Evolutionary conservation across 2,888 invertebrate genomes (phyloP).

Genomic region (Xylota segnis): DNA sequence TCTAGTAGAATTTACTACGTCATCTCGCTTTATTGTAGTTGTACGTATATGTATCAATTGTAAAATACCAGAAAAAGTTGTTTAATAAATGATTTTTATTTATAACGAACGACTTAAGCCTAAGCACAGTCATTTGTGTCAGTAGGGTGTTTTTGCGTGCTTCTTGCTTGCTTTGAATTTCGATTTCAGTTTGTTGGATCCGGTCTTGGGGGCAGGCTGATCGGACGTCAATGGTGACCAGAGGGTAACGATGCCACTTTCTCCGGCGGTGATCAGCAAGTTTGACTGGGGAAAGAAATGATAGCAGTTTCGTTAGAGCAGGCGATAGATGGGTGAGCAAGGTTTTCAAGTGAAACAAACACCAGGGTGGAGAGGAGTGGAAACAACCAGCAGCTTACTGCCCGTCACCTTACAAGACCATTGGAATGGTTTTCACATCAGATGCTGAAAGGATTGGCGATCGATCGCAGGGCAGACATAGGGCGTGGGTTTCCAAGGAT

Average conservation of each 20-base stretch:
- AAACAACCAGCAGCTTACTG: too few relatives aligned
- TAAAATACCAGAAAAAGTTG: conserved; percentile 2
- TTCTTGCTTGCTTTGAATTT: conserved; percentile 28
- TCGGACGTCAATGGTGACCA: conserved; percentile 85
- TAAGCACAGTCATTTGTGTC: background rate
- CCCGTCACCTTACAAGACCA: too few relatives aligned
- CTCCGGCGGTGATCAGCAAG: conserved; percentile 89
- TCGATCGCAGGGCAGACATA: too few relatives aligned
- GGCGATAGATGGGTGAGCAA: too few relatives aligned
- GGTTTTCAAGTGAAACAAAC: too few relatives aligned
- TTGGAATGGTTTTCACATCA: too few relatives aligned
- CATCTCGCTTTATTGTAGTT: conserved; percentile 37
- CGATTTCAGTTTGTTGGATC: conserved; percentile 52
- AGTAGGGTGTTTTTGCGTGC: conserved; percentile 48
- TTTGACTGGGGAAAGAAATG: conserved; percentile 85
- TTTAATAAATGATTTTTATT: conserved; percentile 39
- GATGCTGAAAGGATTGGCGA: too few relatives aligned
- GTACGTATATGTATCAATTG: conserved; percentile 5
- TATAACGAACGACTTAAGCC: background rate
- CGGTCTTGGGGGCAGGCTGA: conserved; percentile 4
- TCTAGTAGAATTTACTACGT: conserved; percentile 23
- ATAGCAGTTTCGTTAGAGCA: too few relatives aligned
- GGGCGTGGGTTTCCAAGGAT: too few relatives aligned
- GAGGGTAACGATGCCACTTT: conserved; percentile 88
- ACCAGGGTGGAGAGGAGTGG: too few relatives aligned